Evolutionary conservation across 2,113 vertebrate species (phyloP).

Genomic region (Mirza zaza): DNA sequence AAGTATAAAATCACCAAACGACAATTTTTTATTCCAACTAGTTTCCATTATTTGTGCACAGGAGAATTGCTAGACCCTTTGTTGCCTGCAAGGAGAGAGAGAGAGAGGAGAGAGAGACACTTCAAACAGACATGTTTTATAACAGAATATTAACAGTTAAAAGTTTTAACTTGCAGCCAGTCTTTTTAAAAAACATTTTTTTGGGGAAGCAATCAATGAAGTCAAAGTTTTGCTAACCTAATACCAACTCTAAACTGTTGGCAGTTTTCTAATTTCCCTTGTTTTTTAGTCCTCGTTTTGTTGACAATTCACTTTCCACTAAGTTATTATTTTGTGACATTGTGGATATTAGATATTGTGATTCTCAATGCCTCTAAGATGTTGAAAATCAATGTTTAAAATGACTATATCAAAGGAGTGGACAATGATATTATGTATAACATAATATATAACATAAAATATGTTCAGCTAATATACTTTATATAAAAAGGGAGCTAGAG

Average conservation of each 20-base stretch:
- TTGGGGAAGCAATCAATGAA: not conserved
- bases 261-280: not conserved
- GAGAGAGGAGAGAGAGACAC: too few relatives aligned
- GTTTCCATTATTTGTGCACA: not conserved
- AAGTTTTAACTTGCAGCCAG: not conserved
- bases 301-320: not conserved
- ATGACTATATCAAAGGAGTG: not conserved
- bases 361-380: not conserved
- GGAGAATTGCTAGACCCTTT: not conserved
- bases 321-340: not conserved
- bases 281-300: not conserved
- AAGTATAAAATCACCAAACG: not conserved
- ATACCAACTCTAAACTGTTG: not conserved
- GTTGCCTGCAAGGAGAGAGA: not conserved
- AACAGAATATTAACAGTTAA: not conserved
- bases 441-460: not conserved
- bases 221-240: not conserved
- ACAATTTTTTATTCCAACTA: not conserved
- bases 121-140: not conserved
- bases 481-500: not conserved
- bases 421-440: not conserved
- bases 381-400: not conserved
- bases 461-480: not conserved
- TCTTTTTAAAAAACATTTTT: not conserved
- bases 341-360: not conserved